Conservation (phyloP, 2,113 vertebrate genomes). For the Arvicanthis niloticus region DNA sequence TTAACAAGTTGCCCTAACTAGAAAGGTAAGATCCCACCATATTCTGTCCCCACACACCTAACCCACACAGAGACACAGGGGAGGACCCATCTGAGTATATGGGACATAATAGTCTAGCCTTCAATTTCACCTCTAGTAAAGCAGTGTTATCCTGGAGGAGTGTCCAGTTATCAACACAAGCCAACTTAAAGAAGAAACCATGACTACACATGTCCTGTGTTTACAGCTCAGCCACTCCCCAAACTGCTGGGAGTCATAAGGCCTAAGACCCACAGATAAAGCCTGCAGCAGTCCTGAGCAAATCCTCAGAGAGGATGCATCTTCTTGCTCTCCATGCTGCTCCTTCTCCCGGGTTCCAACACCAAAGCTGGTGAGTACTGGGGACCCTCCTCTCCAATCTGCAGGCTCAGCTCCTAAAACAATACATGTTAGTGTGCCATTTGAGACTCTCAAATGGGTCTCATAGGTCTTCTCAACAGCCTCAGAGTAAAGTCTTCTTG, state of each 20-base stretch:
- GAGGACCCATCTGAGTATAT: neutral
- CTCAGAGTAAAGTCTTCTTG: neutral
- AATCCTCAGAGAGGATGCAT: conserved; percentile 58
- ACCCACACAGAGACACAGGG: neutral
- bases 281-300: neutral
- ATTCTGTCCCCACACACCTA: neutral
- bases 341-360: conserved; percentile 21
- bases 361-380: conserved; percentile 59
- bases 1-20: neutral
- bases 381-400: neutral
- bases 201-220: conserved; percentile 19
- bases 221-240: conserved; percentile 22
- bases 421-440: neutral
- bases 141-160: neutral
- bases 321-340: neutral
- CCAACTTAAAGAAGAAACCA: neutral
- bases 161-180: neutral
- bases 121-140: neutral
- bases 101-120: neutral
- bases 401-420: neutral
- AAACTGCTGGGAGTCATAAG: conserved; percentile 49
- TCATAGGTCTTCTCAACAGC: neutral
- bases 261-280: neutral
- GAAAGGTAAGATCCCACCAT: neutral
- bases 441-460: neutral